Conservation (phyloP, 2,113 vertebrate species). For the Odontophorus gujanensis region DNA sequence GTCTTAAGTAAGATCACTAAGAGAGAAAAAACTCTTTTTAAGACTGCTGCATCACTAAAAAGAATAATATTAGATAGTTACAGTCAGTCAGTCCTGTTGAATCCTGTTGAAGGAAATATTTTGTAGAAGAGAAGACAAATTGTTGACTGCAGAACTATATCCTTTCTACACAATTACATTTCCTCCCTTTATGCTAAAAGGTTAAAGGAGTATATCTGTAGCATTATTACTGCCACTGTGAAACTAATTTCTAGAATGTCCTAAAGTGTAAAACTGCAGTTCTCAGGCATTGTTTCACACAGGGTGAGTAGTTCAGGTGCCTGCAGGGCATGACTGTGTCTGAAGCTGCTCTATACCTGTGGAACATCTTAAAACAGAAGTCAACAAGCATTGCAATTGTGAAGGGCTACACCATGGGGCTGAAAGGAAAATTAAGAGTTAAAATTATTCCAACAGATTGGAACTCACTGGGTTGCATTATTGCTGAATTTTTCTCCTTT, state of each 20-base stretch:
- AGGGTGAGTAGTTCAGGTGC: not conserved
- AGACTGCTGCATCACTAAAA: not conserved
- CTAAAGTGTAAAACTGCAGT: not conserved
- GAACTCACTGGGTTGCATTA: not conserved
- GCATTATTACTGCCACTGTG: not conserved
- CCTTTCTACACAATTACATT: not conserved
- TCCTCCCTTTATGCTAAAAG: not conserved
- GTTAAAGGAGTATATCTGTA: not conserved
- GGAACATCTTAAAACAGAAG: not conserved
- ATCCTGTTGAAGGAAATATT: not conserved
- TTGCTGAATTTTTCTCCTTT: not conserved
- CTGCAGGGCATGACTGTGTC: not conserved
- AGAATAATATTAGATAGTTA: not conserved
- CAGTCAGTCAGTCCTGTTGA: not conserved
- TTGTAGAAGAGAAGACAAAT: not conserved
- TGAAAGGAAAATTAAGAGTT: not conserved
- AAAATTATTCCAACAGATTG: not conserved
- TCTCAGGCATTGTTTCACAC: not conserved
- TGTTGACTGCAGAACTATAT: not conserved
- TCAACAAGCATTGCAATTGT: not conserved
- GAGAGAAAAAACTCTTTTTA: not conserved
- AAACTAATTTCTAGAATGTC: not conserved
- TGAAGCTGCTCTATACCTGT: not conserved
- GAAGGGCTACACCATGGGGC: not conserved
- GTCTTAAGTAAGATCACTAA: not conserved